These are phyloP conservation scores for Pristionchus arcanus DNA, from an alignment of 2,888 invertebrate species.

Conservation along the genomic window DNA sequence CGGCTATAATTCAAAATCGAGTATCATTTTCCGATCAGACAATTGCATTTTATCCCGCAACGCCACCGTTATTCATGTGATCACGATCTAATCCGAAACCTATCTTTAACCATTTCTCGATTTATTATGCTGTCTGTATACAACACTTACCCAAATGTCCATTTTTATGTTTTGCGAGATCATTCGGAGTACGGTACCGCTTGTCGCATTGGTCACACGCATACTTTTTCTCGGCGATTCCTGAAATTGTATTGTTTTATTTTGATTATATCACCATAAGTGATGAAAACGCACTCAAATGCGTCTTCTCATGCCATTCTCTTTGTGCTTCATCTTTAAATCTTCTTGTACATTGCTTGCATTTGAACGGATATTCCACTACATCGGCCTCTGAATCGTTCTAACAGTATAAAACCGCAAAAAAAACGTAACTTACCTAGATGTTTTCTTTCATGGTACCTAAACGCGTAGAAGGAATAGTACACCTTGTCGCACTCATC, in stretches of 20 bases:
- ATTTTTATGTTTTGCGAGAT: too few relatives aligned
- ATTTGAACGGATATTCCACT: background rate
- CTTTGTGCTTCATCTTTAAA: background rate
- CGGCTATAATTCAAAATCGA: too few relatives aligned
- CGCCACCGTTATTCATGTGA: too few relatives aligned
- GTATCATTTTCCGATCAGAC: too few relatives aligned
- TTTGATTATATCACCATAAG: background rate
- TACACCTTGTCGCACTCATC: background rate
- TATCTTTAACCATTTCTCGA: too few relatives aligned
- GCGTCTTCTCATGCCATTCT: background rate
- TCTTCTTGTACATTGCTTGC: background rate
- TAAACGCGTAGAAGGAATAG: background rate
- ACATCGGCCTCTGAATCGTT: background rate
- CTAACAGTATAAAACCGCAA: too few relatives aligned
- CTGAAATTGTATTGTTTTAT: too few relatives aligned
- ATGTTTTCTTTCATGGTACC: background rate
- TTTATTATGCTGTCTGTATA: too few relatives aligned
- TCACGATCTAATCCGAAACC: too few relatives aligned
- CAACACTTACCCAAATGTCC: too few relatives aligned
- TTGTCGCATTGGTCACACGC: background rate
- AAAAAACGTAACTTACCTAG: background rate
- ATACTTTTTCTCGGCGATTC: background rate
- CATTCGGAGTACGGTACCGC: background rate
- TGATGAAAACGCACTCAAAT: background rate
- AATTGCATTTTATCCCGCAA: too few relatives aligned